Evolutionary conservation across 2,113 vertebrate genomes (phyloP).

Genomic region (Malurus elegans): DNA sequence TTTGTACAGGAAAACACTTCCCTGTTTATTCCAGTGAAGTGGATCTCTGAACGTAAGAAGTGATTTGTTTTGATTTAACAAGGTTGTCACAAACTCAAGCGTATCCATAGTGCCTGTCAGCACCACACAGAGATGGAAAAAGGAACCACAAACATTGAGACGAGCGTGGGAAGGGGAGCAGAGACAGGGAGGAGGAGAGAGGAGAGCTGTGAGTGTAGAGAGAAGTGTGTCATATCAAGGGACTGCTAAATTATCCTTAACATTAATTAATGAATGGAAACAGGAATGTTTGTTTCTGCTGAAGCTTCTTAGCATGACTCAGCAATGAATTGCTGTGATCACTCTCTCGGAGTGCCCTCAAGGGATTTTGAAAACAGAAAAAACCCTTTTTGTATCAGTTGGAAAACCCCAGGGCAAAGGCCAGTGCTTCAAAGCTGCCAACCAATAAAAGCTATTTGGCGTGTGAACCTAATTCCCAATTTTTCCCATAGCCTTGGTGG

Average conservation of each 20-base stretch:
- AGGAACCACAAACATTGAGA: not conserved
- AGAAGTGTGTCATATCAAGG: not conserved
- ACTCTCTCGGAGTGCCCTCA: not conserved
- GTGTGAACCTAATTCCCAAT: not conserved
- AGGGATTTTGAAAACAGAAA: not conserved
- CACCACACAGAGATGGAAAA: not conserved
- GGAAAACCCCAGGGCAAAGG: not conserved
- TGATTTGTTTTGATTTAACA: constrained; percentile 39
- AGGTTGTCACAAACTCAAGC: not conserved
- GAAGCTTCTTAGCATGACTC: not conserved
- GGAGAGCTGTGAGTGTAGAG: not conserved
- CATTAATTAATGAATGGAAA: not conserved
- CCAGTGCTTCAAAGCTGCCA: not conserved
- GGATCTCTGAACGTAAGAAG: not conserved
- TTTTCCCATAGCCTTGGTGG: not conserved
- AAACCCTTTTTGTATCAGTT: not conserved
- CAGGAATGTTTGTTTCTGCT: not conserved
- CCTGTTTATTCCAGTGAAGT: not conserved
- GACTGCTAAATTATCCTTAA: not conserved
- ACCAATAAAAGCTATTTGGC: not conserved
- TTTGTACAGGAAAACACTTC: not conserved
- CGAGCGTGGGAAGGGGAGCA: not conserved
- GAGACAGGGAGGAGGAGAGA: fast-evolving
- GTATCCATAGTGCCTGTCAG: not conserved
- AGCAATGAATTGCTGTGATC: not conserved